A percentile compares a stretch with the other conserved stretches of the same genome.
Evolutionary conservation across 2,113 vertebrate genomes (phyloP).

Genomic region (Pomatorhinus ruficollis): DNA sequence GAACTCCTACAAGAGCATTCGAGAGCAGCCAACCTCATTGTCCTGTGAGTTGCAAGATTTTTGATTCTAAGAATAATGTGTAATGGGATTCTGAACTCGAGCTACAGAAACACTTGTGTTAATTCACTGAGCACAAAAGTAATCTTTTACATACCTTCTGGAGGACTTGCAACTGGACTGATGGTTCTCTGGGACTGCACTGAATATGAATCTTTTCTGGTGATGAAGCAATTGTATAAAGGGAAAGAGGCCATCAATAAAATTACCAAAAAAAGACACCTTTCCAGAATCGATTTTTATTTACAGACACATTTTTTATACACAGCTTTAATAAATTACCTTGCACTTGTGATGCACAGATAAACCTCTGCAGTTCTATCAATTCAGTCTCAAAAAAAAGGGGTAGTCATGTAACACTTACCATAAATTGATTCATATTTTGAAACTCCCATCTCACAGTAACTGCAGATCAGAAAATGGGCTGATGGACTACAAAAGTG

Average conservation of each 20-base stretch:
- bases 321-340: neutral
- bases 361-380: neutral
- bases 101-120: neutral
- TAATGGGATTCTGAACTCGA: neutral
- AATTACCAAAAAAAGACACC: neutral
- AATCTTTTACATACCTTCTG: neutral
- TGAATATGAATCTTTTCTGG: neutral
- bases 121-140: neutral
- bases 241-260: neutral
- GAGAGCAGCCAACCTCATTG: conserved; percentile 88
- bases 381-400: neutral
- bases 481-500: neutral
- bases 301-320: neutral
- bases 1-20: conserved; percentile 91
- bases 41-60: conserved; percentile 85
- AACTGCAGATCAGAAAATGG: neutral
- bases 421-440: neutral
- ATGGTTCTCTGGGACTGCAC: neutral
- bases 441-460: neutral
- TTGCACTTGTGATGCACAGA: neutral
- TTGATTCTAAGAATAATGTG: neutral
- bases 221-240: neutral
- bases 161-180: neutral
- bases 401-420: neutral
- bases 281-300: neutral